A percentile compares a stretch with the other conserved stretches of the same genome.
Evolutionary conservation across 2,797 vertebrate species (phyloP).

Genomic region (Hydrophis major): DNA sequence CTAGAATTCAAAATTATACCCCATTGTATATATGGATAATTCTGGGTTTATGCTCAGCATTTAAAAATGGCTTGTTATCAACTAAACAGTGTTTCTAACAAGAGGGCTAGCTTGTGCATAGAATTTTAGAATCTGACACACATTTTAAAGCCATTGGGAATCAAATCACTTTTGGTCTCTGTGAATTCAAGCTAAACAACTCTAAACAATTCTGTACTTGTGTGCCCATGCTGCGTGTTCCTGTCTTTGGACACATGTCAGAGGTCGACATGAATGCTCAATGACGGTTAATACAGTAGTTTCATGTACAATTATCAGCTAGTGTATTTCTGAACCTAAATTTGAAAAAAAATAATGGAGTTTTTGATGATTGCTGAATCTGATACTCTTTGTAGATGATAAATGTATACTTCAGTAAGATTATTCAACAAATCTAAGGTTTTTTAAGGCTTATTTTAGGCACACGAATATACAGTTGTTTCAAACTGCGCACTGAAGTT

Average conservation of each 20-base stretch:
- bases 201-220: conserved; percentile 1
- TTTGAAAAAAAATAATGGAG: neutral
- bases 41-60: conserved; percentile 39
- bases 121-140: conserved; percentile 31
- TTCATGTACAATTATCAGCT: neutral
- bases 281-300: neutral
- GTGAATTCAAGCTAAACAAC: conserved; percentile 35
- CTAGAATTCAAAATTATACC: conserved; percentile 24
- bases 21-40: conserved; percentile 36
- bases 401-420: neutral
- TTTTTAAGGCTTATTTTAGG: neutral
- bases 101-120: conserved; percentile 27
- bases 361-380: conserved; percentile 6
- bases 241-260: neutral
- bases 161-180: conserved; percentile 42
- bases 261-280: conserved; percentile 2
- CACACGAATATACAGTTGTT: neutral
- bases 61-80: conserved; percentile 49
- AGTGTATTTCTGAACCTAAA: neutral
- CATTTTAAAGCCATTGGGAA: conserved; percentile 44
- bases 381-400: neutral
- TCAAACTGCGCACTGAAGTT: neutral
- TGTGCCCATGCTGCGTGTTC: neutral
- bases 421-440: neutral
- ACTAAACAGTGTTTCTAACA: conserved; percentile 37